Evolutionary conservation across 2,113 vertebrate genomes (phyloP), one percentile per base, ranked within the genome.

Genomic region (Oreochromis tanganicae): DNA sequence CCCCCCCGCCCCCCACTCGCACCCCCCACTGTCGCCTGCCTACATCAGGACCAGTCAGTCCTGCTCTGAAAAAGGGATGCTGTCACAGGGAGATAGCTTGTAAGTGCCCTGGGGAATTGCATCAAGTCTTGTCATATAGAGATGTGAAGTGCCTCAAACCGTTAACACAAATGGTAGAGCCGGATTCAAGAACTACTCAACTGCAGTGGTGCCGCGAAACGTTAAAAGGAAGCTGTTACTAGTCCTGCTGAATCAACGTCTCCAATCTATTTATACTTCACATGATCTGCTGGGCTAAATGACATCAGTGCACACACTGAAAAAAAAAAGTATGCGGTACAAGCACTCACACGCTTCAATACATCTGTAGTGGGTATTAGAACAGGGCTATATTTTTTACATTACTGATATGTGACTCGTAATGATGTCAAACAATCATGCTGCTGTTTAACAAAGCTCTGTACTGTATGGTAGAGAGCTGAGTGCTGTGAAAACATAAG

Each of bases 121-220:
- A 95, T 96, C 93, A 91, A 90, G 91, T 92, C 93, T 94, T 93
- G 92, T 93, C 93, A 91, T 94, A 91, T 88, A 88, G 89, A 95
- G 92, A 96, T 92, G 90, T 91, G 91, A 95, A 93, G 92, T 80
- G 92, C 94, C 95, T 94, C 89, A 94, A 93, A 94, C 88, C 84
- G 84, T 95, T 93, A 88, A 90, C 87, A 93, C 78, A 92, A 95
- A 96, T 88, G 84, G 90, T 90, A 95, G 87, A 87, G 71, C 81
- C 68, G 88, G 92, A 92, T 92, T 93, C 82, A 84, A 88, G 71
- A 87, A 82, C 48, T 82, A 83, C 89, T 92, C 61, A 36, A 79
- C 81, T 21, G 75, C 85, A 17, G 50, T 36, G 55, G 88, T 84
- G 81, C 71, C 61, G 12, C 52, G 79, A 84, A 87, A 86, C 52